Percentiles rank a stretch among this genome's conserved stretches.
phyloP scores from a whole-genome alignment of 2,888 invertebrate species.

The Trisateles emortualis region DNA sequence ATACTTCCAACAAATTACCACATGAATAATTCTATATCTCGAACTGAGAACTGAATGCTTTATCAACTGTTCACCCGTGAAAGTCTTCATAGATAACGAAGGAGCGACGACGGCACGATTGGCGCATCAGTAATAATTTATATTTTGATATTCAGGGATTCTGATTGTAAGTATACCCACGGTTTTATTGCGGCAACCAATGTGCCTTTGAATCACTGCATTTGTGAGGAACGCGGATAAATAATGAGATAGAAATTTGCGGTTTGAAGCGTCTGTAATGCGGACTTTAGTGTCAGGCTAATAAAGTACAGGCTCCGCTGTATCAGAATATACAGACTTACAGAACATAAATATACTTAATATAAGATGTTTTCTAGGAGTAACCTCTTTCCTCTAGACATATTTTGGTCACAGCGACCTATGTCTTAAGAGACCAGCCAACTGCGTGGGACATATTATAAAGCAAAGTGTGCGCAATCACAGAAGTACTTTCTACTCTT shows the following conservation, averaged over 20 bases:
- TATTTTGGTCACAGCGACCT: too few relatives aligned
- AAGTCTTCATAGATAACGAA: not conserved
- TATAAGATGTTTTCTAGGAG: too few relatives aligned
- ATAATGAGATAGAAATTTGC: not conserved
- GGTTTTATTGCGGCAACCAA: not conserved
- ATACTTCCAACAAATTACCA: constrained; percentile 10
- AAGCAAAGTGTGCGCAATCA: too few relatives aligned
- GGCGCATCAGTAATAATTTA: not conserved
- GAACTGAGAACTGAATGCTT: constrained; percentile 8
- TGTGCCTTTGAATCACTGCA: not conserved
- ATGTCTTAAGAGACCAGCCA: too few relatives aligned
- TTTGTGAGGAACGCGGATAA: not conserved
- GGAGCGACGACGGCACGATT: not conserved
- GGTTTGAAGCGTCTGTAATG: not conserved
- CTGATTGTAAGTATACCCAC: not conserved
- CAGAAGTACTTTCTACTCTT: too few relatives aligned
- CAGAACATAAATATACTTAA: too few relatives aligned
- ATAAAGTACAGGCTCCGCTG: too few relatives aligned
- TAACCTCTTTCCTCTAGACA: too few relatives aligned
- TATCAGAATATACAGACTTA: too few relatives aligned
- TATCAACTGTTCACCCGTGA: not conserved
- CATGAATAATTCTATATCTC: constrained; percentile 5
- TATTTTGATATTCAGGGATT: not conserved
- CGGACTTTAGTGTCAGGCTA: too few relatives aligned
- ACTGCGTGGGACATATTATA: too few relatives aligned